These are phyloP conservation scores for Portunus trituberculatus DNA, from an alignment of 1,140 invertebrate genomes.

Conservation along the genomic window DNA sequence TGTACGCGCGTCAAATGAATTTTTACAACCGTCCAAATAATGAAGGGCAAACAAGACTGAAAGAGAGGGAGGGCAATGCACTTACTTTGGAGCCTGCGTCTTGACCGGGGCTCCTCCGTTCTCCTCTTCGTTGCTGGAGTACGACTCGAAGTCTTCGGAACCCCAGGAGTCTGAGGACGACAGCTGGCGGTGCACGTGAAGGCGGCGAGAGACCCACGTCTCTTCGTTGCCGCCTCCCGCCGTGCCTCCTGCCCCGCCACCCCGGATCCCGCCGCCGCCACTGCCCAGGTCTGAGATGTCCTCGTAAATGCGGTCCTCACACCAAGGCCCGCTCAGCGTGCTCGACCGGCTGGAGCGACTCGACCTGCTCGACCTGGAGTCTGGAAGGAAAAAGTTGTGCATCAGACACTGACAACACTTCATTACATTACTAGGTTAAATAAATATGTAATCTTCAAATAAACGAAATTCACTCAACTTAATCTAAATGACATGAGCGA, in stretches of 20 bases:
- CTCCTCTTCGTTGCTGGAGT: conserved; percentile 78
- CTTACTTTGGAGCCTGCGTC: conserved; percentile 71
- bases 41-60: background rate
- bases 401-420: background rate
- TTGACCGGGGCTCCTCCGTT: conserved; percentile 67
- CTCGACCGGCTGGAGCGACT: conserved; percentile 72
- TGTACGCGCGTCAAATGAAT: background rate
- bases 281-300: conserved; percentile 69
- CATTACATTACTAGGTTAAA: too few relatives aligned
- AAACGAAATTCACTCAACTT: too few relatives aligned
- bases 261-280: conserved; percentile 43
- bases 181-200: conserved; percentile 76
- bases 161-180: conserved; percentile 77
- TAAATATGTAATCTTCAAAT: too few relatives aligned
- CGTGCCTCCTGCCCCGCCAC: conserved; percentile 39
- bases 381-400: conserved; percentile 31
- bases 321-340: conserved; percentile 71
- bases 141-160: conserved; percentile 77
- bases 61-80: background rate
- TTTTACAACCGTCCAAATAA: background rate
- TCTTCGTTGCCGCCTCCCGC: conserved; percentile 61
- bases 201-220: conserved; percentile 72
- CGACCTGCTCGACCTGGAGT: conserved; percentile 72
- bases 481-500: too few relatives aligned
- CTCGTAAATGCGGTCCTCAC: conserved; percentile 71